phyloP scores from a whole-genome alignment of 2,113 vertebrate species.

The Gymnarchus niloticus region DNA sequence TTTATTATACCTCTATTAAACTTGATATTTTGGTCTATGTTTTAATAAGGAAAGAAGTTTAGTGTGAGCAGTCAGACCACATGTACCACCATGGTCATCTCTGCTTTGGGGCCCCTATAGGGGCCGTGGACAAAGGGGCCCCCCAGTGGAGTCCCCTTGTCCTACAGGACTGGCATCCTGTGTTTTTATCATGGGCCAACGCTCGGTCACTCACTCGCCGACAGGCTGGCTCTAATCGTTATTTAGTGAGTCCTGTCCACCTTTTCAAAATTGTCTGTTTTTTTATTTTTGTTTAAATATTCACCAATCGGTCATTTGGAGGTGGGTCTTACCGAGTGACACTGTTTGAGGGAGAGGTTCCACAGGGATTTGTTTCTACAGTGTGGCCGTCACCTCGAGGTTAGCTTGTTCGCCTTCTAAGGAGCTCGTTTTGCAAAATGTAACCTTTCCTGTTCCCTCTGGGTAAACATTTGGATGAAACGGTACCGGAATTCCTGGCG shows the following conservation, averaged over 20 bases:
- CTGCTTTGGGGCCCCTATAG: not conserved
- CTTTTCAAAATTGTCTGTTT: not conserved
- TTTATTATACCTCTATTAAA: no score
- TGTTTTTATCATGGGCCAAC: not conserved
- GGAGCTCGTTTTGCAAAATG: not conserved
- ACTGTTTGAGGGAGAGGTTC: not conserved
- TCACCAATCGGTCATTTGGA: not conserved
- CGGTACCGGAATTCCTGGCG: not conserved
- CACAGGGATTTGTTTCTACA: not conserved
- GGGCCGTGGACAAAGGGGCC: not conserved
- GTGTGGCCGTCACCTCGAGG: not conserved
- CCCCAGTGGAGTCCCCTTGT: no score
- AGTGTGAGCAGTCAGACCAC: not conserved
- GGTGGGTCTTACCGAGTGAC: not conserved
- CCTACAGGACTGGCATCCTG: no score
- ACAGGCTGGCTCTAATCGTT: not conserved
- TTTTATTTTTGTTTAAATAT: no score
- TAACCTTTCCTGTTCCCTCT: constrained; percentile 2
- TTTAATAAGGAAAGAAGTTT: no score
- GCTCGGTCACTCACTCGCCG: not conserved
- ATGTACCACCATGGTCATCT: not conserved
- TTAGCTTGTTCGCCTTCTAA: not conserved
- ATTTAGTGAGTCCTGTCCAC: no score
- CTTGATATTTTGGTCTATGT: no score
- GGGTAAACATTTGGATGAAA: not conserved